A percentile compares a stretch with the other conserved stretches of the same genome.
These are phyloP conservation scores for Syngnathus scovelli DNA, from an alignment of 2,113 vertebrate species.

Conservation along the genomic window DNA sequence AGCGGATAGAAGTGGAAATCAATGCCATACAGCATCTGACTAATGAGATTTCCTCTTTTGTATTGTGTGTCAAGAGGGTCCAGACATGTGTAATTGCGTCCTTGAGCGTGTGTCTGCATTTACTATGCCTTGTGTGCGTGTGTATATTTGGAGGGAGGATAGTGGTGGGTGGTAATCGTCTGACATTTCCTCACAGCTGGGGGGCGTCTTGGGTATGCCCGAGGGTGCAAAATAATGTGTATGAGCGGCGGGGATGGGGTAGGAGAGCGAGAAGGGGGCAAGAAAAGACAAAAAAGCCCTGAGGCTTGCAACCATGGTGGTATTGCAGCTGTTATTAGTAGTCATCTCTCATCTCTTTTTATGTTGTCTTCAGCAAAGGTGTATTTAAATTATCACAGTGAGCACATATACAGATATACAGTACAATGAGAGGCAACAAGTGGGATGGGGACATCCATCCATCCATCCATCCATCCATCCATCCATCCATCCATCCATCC, in stretches of 20 bases:
- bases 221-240: conserved; percentile 59
- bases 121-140: conserved; percentile 25
- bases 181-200: conserved; percentile 70
- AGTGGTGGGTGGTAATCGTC: conserved; percentile 57
- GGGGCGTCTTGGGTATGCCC: conserved; percentile 58
- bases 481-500: too few relatives aligned
- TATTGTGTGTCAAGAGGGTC: conserved; percentile 31
- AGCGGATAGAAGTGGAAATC: conserved; percentile 59
- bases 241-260: conserved; percentile 32
- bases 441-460: not conserved
- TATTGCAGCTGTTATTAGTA: conserved; percentile 37
- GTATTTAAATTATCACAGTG: conserved; percentile 58
- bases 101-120: conserved; percentile 15
- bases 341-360: conserved; percentile 31
- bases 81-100: conserved; percentile 12
- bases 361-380: conserved; percentile 52
- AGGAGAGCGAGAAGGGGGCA: conserved; percentile 21
- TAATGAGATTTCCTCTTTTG: conserved; percentile 58
- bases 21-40: conserved; percentile 50
- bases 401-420: conserved; percentile 6
- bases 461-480: too few relatives aligned
- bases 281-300: conserved; percentile 26
- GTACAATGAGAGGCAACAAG: not conserved
- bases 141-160: conserved; percentile 48
- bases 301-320: conserved; percentile 51